These are phyloP conservation scores for Tachysurus fulvidraco DNA, from an alignment of 2,113 vertebrate species.

Conservation along the genomic window DNA sequence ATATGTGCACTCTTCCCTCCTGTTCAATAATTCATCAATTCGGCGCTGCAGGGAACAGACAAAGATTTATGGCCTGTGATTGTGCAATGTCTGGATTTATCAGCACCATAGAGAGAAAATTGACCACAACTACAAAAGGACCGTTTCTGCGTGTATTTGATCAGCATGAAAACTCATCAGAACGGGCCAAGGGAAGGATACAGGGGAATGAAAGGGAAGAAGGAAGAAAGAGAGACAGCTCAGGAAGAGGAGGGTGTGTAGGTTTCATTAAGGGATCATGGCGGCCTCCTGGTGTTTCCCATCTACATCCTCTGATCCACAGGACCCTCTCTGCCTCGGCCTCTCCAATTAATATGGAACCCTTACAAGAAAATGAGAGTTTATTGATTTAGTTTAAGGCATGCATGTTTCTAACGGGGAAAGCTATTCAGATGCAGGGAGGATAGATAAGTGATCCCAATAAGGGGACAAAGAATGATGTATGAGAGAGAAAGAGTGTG, in stretches of 20 bases:
- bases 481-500: slow-evolving; percentile 64
- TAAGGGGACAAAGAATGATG: slow-evolving; percentile 85
- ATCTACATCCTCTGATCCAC: slow-evolving; percentile 83
- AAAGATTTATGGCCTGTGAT: slow-evolving; percentile 87
- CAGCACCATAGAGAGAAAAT: slow-evolving; percentile 88
- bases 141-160: slow-evolving; percentile 90
- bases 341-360: slow-evolving; percentile 90
- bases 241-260: slow-evolving; percentile 13
- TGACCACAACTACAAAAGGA: slow-evolving; percentile 88
- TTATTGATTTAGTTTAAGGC: slow-evolving; percentile 92
- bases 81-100: slow-evolving; percentile 90
- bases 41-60: slow-evolving; percentile 83
- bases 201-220: slow-evolving; percentile 50
- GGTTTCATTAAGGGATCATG: slow-evolving; percentile 90
- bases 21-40: slow-evolving; percentile 89
- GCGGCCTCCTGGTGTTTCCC: slow-evolving; percentile 83
- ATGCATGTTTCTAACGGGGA: slow-evolving; percentile 81
- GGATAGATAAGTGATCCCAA: slow-evolving; percentile 90
- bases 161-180: slow-evolving; percentile 90
- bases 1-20: slow-evolving; percentile 69
- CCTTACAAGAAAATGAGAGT: slow-evolving; percentile 93
- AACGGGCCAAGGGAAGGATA: slow-evolving; percentile 65
- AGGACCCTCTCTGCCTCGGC: slow-evolving; percentile 79
- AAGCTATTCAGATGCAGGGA: slow-evolving; percentile 86
- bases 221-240: slow-evolving; percentile 8